phyloP scores from a whole-genome alignment of 2,113 vertebrate species.

The Cromileptes altivelis region DNA sequence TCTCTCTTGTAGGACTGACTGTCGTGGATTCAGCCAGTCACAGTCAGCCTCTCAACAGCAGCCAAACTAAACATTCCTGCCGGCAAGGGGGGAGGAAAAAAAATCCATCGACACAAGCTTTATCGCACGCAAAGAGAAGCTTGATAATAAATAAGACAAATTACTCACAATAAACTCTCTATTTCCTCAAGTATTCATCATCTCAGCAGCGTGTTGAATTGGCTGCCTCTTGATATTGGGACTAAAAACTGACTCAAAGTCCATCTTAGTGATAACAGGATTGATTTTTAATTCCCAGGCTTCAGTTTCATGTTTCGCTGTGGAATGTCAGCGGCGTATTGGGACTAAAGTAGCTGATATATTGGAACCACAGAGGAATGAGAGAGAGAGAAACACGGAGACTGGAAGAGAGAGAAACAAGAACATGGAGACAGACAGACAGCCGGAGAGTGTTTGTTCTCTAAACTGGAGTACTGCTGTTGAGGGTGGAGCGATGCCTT shows the following conservation, averaged over 20 bases:
- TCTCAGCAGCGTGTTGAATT: constrained; percentile 26
- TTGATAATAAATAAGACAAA: constrained; percentile 73
- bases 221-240: neutral
- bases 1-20: constrained; percentile 22
- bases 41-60: constrained; percentile 35
- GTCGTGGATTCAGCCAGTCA: constrained; percentile 40
- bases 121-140: constrained; percentile 46
- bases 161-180: constrained; percentile 47
- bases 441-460: constrained; percentile 65
- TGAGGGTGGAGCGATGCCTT: constrained; percentile 65
- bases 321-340: constrained; percentile 31
- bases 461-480: constrained; percentile 63
- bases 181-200: constrained; percentile 62
- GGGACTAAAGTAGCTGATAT: neutral
- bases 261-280: constrained; percentile 31
- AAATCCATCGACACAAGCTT: constrained; percentile 20
- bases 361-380: constrained; percentile 29
- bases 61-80: constrained; percentile 71
- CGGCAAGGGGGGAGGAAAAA: neutral
- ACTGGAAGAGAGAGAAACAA: neutral
- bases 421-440: constrained; percentile 19
- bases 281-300: constrained; percentile 29
- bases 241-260: constrained; percentile 1
- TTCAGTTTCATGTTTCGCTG: constrained; percentile 46
- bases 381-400: neutral